phyloP scores from a whole-genome alignment of 1,140 invertebrate genomes.

The Spodoptera litura region DNA sequence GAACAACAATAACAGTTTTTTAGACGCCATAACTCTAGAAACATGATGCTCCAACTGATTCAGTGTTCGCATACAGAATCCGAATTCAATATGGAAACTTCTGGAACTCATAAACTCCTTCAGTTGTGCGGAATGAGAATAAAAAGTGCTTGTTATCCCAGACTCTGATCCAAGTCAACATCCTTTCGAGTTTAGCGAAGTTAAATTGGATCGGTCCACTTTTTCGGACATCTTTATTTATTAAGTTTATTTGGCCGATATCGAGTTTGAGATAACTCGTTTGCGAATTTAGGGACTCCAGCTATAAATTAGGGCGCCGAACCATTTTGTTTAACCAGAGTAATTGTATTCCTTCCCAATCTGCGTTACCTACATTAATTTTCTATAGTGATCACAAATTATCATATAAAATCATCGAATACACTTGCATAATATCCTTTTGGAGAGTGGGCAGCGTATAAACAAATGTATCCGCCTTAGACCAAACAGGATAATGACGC shows the following conservation, averaged over 20 bases:
- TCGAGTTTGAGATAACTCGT: too few species aligned
- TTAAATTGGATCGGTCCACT: constrained; percentile 12
- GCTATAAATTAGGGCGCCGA: too few species aligned
- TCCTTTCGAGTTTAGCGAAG: neutral
- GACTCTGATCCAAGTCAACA: neutral
- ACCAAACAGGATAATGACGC: constrained; percentile 2
- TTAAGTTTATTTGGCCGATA: neutral
- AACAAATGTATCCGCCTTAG: constrained; percentile 16
- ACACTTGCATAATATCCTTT: neutral
- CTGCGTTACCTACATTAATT: too few species aligned
- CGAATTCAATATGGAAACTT: neutral
- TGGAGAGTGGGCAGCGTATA: neutral
- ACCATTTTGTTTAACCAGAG: too few species aligned
- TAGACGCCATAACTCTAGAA: neutral
- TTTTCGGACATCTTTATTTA: neutral
- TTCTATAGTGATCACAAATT: too few species aligned
- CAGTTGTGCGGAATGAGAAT: neutral
- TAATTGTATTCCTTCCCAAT: too few species aligned
- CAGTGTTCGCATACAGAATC: neutral
- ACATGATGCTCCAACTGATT: neutral
- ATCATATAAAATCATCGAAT: too few species aligned
- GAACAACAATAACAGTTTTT: neutral
- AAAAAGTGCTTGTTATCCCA: constrained; percentile 10
- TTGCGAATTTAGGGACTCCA: too few species aligned
- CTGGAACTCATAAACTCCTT: neutral